Percentiles rank a stretch among this genome's conserved stretches.
Conservation (phyloP, 2,797 vertebrate genomes). For the Okamejei kenojei region DNA sequence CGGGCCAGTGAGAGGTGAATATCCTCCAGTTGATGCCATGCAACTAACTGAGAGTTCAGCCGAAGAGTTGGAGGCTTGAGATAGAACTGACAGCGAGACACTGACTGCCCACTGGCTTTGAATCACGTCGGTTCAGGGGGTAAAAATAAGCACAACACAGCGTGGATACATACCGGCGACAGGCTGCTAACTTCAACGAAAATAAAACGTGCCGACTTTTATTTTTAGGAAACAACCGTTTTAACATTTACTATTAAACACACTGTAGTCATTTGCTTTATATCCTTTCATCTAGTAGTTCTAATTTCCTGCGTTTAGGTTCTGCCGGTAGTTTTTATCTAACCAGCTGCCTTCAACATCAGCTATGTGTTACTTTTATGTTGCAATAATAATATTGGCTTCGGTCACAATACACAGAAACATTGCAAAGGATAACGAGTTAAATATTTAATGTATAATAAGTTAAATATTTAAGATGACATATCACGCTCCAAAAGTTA, state of each 20-base stretch:
- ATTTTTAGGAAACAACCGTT: too few relatives aligned
- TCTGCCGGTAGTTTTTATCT: neutral
- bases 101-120: too few relatives aligned
- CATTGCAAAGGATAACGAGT: neutral
- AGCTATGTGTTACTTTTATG: neutral
- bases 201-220: neutral
- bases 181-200: neutral
- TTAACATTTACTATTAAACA: neutral
- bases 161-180: neutral
- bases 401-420: neutral
- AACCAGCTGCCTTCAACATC: neutral
- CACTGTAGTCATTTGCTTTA: neutral
- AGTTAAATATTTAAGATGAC: constrained; percentile 8
- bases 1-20: neutral
- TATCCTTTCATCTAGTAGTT: neutral
- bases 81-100: neutral
- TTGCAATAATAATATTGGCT: neutral
- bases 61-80: neutral
- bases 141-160: neutral
- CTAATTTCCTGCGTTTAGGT: neutral
- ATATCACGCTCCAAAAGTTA: neutral
- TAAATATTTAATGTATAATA: neutral
- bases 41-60: too few relatives aligned
- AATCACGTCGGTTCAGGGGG: neutral
- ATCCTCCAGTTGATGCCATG: neutral